Evolutionary conservation across 2,888 invertebrate species (phyloP).

Genomic region (Rhagonycha fulva): DNA sequence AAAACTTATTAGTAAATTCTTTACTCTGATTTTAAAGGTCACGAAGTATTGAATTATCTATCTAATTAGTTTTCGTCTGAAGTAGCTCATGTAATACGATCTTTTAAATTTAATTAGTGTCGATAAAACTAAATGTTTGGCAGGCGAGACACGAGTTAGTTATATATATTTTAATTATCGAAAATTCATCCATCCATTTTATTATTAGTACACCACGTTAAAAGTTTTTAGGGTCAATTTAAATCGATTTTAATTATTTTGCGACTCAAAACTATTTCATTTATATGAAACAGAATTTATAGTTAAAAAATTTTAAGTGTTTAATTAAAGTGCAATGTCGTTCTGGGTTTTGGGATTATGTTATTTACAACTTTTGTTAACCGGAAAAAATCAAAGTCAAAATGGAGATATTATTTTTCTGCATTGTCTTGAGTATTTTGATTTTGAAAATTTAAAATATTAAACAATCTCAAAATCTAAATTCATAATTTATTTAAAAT

Average conservation of each 20-base stretch:
- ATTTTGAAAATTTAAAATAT: no score
- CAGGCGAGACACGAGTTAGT: not conserved
- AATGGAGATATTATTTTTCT: no score
- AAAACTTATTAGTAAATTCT: not conserved
- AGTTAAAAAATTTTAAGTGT: no score
- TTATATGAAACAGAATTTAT: no score
- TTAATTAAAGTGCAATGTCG: no score
- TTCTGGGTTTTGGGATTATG: no score
- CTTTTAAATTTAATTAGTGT: not conserved
- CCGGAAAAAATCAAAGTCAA: no score
- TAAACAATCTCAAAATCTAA: no score
- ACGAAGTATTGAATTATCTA: not conserved
- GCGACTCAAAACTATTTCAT: not conserved
- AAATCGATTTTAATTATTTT: not conserved
- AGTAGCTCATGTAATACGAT: not conserved
- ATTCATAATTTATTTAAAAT: not conserved
- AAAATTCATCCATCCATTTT: not conserved
- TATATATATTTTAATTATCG: not conserved
- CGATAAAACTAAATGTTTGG: not conserved
- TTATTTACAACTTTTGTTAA: no score
- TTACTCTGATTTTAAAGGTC: not conserved
- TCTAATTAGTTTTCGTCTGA: not conserved
- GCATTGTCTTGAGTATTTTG: no score
- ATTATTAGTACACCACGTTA: not conserved
- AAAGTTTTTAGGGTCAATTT: not conserved